Evolutionary conservation across 2,888 invertebrate species (phyloP), one percentile per base, ranked within the genome.

Genomic region (Margaritifera margaritifera): DNA sequence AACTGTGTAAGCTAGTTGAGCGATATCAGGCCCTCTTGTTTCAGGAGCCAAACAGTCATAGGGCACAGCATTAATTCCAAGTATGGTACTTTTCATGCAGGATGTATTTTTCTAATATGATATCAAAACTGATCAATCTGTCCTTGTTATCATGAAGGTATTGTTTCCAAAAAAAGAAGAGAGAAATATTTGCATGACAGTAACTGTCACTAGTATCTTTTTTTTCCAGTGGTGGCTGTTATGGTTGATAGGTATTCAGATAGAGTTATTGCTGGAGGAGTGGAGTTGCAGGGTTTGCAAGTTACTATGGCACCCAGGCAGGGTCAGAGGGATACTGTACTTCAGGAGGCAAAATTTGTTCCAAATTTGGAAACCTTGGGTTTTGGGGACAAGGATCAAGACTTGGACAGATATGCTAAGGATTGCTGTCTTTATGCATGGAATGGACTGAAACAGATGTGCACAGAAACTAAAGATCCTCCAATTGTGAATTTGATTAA

Each of bases 201-300:
- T 42, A 42, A 15, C 15, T 42, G 42, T 42, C 42, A 11, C 11
- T 42, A 11, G 42, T 15, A 8, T 51, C 24, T 57, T 25, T 62
- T 51, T 59, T 63, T 75, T 75, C 19, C 69, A 85, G 85, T 76
- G 65, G 63, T 80, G 20, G 66, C 74, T 27, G 82, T 79, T 4
- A 62, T 59, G 31, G 80, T 81, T 6, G 80, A 84, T 64, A 74
- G 71, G 6, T 73, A 81, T 19, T 78, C 85, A 58, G 81, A 83
- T 55, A 80, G 79, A 8, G 83, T 84, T 57, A 58, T 74, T 84
- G 93, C 95, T 65, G 96, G 96, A 42, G 97, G 97, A 66, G 92
- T 97, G 18, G 96, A 97, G 90, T 90, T 98, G 72, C 93, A 96
- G 79, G 97, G 96, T 53, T 92, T 97, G 87, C 96, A 96, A 90